Percentiles rank a stretch among this genome's conserved stretches.
These are phyloP conservation scores for Protobothrops mucrosquamatus DNA, from an alignment of 2,113 vertebrate species.

Conservation along the genomic window DNA sequence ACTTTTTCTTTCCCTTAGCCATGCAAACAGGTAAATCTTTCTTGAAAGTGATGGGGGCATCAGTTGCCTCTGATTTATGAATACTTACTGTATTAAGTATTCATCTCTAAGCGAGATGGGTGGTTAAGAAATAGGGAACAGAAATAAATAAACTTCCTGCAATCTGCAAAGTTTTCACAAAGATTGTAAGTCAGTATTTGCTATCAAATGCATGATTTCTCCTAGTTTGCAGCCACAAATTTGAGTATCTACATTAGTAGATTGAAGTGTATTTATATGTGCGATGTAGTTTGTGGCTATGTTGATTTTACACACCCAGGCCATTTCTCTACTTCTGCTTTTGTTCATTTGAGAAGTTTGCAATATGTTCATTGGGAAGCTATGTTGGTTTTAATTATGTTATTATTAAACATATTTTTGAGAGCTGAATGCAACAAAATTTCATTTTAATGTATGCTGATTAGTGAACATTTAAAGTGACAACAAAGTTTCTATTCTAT, in stretches of 20 bases:
- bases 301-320: neutral
- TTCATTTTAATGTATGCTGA: too few species aligned
- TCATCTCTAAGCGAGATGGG: neutral
- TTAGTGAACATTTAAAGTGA: too few species aligned
- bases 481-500: too few species aligned
- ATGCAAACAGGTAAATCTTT: neutral
- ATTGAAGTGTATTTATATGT: neutral
- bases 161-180: neutral
- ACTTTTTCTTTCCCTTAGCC: neutral
- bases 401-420: neutral
- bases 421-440: too few species aligned
- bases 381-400: neutral
- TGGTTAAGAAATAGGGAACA: neutral
- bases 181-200: neutral
- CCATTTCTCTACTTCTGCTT: neutral
- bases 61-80: neutral
- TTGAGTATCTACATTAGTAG: neutral
- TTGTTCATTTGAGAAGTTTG: neutral
- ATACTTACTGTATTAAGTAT: slow-evolving; percentile 5
- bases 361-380: neutral
- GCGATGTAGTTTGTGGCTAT: neutral
- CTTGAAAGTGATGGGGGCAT: neutral
- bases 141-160: neutral
- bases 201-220: neutral
- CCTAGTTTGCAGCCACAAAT: neutral